phyloP scores from a whole-genome alignment of 2,888 invertebrate species.

The Notocelia uddmanniana region DNA sequence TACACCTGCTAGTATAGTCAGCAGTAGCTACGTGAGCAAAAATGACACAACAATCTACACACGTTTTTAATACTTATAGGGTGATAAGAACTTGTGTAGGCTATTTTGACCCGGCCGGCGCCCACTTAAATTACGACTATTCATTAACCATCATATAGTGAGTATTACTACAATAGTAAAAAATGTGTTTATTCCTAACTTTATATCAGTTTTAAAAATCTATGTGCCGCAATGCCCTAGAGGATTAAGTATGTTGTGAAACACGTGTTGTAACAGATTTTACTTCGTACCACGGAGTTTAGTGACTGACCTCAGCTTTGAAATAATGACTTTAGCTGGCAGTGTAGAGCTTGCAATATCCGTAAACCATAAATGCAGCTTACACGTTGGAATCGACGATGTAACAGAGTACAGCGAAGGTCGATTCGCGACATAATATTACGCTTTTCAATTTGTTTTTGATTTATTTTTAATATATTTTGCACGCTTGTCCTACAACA shows the following conservation, averaged over 20 bases:
- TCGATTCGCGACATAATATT: neutral
- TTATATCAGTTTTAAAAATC: neutral
- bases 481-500: no score
- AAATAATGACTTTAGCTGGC: constrained; percentile 26
- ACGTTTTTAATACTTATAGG: no score
- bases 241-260: neutral
- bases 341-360: constrained; percentile 16
- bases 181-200: neutral
- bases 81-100: no score
- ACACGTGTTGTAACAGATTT: neutral
- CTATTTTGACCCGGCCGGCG: no score
- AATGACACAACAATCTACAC: no score
- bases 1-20: no score
- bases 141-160: no score
- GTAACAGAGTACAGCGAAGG: neutral
- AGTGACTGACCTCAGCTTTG: constrained; percentile 17
- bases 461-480: no score
- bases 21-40: no score
- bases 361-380: constrained; percentile 22
- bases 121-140: no score
- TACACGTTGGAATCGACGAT: neutral
- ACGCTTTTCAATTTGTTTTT: neutral
- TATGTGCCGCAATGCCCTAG: neutral
- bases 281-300: constrained; percentile 6
- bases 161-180: no score